Evolutionary conservation across 2,888 invertebrate species (phyloP).

Genomic region (Tridacna crocea): DNA sequence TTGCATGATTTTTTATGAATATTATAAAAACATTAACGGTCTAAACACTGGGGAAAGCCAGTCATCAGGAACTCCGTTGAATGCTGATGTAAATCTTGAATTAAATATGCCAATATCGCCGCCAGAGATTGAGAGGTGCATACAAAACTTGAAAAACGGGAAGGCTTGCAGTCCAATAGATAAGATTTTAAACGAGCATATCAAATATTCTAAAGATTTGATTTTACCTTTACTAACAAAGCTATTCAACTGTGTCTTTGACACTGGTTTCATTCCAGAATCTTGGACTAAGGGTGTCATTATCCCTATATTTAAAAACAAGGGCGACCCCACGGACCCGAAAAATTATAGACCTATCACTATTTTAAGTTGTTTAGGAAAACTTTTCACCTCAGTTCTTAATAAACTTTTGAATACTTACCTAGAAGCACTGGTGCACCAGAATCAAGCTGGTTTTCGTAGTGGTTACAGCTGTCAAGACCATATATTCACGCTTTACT

Average conservation of each 20-base stretch:
- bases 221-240: neutral
- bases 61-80: too few species aligned
- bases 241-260: neutral
- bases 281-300: too few species aligned
- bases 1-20: too few species aligned
- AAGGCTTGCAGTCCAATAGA: neutral
- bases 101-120: too few species aligned
- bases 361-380: neutral
- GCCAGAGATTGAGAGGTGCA: constrained; percentile 6
- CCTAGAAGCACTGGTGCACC: neutral
- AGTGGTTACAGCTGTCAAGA: too few species aligned
- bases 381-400: neutral
- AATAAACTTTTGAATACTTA: neutral
- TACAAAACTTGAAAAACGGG: neutral
- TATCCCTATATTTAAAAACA: neutral
- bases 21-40: too few species aligned
- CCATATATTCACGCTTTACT: too few species aligned
- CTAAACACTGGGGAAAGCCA: too few species aligned
- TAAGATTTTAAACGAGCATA: neutral
- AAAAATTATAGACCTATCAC: too few species aligned
- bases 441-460: too few species aligned
- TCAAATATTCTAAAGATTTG: neutral
- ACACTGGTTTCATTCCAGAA: neutral
- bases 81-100: too few species aligned
- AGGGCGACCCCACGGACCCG: neutral